A percentile compares a stretch with the other conserved stretches of the same genome.
These are phyloP conservation scores for Alfaro cultratus DNA, from an alignment of 2,797 vertebrate genomes.

Conservation along the genomic window DNA sequence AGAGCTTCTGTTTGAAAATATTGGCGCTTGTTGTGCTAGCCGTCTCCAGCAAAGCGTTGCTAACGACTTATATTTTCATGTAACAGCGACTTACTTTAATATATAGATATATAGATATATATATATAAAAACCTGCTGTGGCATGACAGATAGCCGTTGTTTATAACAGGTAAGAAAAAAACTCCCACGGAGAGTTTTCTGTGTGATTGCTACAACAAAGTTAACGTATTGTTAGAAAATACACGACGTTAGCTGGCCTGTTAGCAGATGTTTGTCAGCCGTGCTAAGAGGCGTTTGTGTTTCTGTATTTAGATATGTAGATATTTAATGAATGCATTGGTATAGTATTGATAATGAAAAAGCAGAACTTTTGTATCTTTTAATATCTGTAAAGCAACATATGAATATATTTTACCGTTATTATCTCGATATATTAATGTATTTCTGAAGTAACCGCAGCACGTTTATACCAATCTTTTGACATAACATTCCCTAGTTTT, in stretches of 20 bases:
- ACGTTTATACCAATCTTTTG: not conserved
- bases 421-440: not conserved
- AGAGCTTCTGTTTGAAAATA: conserved; percentile 80
- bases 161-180: conserved; percentile 54
- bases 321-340: not conserved
- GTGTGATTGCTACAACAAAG: not conserved
- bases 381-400: not conserved
- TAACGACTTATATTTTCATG: not conserved
- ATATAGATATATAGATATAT: no score
- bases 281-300: conserved; percentile 3
- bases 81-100: not conserved
- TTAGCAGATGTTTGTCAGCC: conserved; percentile 19
- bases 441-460: not conserved
- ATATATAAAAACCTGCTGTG: not conserved
- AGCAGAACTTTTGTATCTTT: not conserved
- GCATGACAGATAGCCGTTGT: not conserved
- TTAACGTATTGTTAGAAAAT: conserved; percentile 15
- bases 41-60: not conserved
- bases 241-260: conserved; percentile 11
- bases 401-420: not conserved
- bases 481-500: not conserved
- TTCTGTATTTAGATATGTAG: not conserved
- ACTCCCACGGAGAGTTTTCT: not conserved
- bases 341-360: not conserved
- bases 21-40: conserved; percentile 69